Conservation (phyloP, 2,113 vertebrate species). For the Archilochus colubris region DNA sequence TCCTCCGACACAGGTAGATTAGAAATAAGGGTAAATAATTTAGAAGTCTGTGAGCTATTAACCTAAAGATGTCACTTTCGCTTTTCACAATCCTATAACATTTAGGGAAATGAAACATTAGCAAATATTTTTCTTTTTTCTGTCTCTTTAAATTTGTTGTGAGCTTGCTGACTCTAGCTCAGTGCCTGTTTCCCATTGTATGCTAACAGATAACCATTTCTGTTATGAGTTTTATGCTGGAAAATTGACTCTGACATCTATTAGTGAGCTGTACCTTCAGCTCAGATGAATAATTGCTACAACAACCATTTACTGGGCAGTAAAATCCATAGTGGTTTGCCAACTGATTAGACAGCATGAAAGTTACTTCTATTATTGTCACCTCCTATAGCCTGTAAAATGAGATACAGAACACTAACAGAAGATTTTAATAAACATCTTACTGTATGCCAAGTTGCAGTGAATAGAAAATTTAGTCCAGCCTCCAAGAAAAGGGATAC, state of each 20-base stretch:
- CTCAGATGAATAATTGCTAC: not conserved
- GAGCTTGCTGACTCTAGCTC: not conserved
- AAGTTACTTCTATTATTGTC: not conserved
- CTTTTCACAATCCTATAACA: not conserved
- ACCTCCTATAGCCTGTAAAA: not conserved
- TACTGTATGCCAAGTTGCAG: not conserved
- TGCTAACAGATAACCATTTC: not conserved
- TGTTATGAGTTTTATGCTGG: not conserved
- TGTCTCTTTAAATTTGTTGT: not conserved
- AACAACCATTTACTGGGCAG: not conserved
- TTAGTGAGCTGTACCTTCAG: not conserved
- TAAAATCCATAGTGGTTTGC: not conserved
- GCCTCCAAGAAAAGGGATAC: not conserved
- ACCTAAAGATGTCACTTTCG: not conserved
- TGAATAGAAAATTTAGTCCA: not conserved
- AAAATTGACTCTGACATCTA: constrained; percentile 8
- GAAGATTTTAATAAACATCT: not conserved
- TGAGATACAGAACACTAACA: not conserved
- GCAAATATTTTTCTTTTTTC: not conserved
- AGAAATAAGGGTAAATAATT: not conserved
- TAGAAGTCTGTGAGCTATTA: not conserved
- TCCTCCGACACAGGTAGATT: not conserved
- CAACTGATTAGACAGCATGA: not conserved
- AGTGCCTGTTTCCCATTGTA: not conserved
- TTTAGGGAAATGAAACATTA: not conserved